Evolutionary conservation across 2,888 invertebrate genomes (phyloP).

Genomic region (Micoletzkya japonica): DNA sequence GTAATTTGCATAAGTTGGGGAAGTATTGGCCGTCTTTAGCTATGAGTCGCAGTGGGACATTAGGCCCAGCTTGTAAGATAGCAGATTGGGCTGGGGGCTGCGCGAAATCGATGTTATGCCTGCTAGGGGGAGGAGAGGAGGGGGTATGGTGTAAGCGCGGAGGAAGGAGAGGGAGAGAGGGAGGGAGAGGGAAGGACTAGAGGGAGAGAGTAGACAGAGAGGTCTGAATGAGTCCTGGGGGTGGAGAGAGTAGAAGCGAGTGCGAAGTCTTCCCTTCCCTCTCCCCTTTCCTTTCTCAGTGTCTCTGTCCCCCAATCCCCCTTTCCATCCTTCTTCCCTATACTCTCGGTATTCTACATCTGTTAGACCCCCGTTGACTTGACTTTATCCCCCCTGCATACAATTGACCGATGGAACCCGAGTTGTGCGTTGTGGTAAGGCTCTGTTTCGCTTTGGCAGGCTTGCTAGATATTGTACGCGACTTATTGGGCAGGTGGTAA

Average conservation of each 20-base stretch:
- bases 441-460: too few species aligned
- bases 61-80: not conserved
- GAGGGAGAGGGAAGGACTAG: not conserved
- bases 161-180: not conserved
- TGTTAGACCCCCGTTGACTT: too few species aligned
- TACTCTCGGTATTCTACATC: not conserved
- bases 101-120: not conserved
- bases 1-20: too few species aligned
- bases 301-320: not conserved
- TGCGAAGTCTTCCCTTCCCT: not conserved
- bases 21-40: not conserved
- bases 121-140: slow-evolving; percentile 7
- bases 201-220: not conserved
- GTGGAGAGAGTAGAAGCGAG: not conserved
- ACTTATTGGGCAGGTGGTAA: too few species aligned
- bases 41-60: not conserved
- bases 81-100: not conserved
- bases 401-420: not conserved
- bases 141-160: not conserved
- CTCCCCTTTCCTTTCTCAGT: not conserved
- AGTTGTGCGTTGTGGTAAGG: too few species aligned
- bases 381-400: too few species aligned
- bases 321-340: not conserved
- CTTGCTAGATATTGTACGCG: too few species aligned
- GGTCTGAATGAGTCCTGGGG: not conserved